Conservation (phyloP, 1,140 invertebrate species). For the Hermatobates lingyangjiaoensis region DNA sequence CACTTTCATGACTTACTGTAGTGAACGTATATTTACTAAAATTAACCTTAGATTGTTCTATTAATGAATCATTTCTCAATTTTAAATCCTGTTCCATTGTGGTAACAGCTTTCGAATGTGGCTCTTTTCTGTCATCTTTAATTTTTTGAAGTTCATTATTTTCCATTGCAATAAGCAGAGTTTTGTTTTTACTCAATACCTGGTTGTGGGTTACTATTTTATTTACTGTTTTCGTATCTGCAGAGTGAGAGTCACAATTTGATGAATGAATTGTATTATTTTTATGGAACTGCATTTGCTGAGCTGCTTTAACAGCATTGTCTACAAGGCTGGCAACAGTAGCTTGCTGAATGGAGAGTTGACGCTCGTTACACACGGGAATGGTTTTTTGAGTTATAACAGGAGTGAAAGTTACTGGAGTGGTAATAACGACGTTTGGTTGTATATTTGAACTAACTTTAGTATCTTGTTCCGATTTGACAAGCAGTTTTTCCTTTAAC, state of each 20-base stretch:
- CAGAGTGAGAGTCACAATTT: not conserved
- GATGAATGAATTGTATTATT: conserved; percentile 1
- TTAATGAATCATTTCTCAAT: not conserved
- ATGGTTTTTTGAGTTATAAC: conserved; percentile 12
- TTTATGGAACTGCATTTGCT: conserved; percentile 3
- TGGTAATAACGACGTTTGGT: conserved; percentile 10
- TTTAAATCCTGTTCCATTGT: not conserved
- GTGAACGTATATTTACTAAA: no score
- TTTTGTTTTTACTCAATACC: not conserved
- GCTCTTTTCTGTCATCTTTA: not conserved
- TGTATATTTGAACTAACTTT: conserved; percentile 6
- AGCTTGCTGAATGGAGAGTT: conserved; percentile 13
- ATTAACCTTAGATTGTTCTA: not conserved
- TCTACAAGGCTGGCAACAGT: conserved; percentile 19
- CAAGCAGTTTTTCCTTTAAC: not conserved
- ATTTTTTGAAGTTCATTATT: not conserved
- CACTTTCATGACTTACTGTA: no score
- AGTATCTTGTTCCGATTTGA: conserved; percentile 2
- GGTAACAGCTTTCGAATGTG: not conserved
- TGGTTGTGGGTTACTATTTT: not conserved
- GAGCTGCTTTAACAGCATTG: conserved; percentile 19
- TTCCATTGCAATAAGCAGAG: not conserved
- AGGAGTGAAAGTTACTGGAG: conserved; percentile 10
- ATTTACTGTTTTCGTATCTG: not conserved
- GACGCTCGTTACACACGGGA: conserved; percentile 6